These are phyloP conservation scores for Amphipyra berbera DNA, from an alignment of 2,888 invertebrate genomes.

Conservation along the genomic window DNA sequence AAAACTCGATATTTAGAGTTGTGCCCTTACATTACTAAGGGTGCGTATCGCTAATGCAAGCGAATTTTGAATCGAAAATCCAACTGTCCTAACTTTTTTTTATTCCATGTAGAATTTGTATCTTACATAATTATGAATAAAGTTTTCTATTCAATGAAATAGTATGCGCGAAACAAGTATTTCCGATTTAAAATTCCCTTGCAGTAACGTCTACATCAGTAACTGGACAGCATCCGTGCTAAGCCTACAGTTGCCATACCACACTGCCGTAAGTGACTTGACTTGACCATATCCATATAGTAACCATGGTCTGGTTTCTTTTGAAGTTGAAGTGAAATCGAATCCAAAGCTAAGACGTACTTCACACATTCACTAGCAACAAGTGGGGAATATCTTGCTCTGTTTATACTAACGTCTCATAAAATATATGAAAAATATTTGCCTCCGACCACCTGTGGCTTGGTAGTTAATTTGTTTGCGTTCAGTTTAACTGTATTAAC, in stretches of 20 bases:
- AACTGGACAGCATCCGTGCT: too few species aligned
- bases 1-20: too few species aligned
- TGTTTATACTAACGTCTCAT: conserved; percentile 25
- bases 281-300: conserved; percentile 4
- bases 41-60: too few species aligned
- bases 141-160: too few species aligned
- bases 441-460: conserved; percentile 28
- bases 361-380: background rate
- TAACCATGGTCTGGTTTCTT: background rate
- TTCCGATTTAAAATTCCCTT: too few species aligned
- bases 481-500: conserved; percentile 16
- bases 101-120: too few species aligned
- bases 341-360: background rate
- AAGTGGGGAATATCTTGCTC: conserved; percentile 3
- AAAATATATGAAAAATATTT: conserved; percentile 44
- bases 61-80: too few species aligned
- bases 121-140: too few species aligned
- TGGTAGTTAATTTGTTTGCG: conserved; percentile 28
- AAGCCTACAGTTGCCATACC: background rate
- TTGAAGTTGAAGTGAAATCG: conserved; percentile 32
- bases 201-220: too few species aligned
- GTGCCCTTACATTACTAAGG: too few species aligned
- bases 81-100: too few species aligned
- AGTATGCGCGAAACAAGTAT: too few species aligned
- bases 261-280: background rate